phyloP scores from a whole-genome alignment of 2,888 invertebrate species.

The Troides aeacus region DNA sequence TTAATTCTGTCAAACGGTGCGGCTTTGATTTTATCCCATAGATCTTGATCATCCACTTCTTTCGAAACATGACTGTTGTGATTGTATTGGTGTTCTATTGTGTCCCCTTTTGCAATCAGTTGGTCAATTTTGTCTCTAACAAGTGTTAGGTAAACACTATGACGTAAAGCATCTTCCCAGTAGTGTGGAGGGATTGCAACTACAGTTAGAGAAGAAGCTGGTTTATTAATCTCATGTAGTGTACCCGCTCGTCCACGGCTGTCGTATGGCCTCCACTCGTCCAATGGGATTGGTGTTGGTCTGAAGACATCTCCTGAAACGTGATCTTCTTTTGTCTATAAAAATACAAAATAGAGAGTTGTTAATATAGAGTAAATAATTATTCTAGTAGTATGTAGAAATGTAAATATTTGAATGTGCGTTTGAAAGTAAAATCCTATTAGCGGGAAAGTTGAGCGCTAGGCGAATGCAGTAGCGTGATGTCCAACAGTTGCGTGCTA shows the following conservation, averaged over 20 bases:
- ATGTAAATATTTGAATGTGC: constrained; percentile 60
- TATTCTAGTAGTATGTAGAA: constrained; percentile 34
- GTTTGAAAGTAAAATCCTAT: constrained; percentile 76
- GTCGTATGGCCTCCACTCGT: constrained; percentile 54
- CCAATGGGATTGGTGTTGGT: constrained; percentile 69
- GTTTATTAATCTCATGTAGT: constrained; percentile 51
- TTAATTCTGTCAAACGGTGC: constrained; percentile 67
- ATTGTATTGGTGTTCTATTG: constrained; percentile 49
- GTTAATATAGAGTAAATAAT: not conserved
- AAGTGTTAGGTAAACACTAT: constrained; percentile 83
- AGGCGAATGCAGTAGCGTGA: constrained; percentile 57
- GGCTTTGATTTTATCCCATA: constrained; percentile 73
- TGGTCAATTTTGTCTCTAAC: constrained; percentile 78
- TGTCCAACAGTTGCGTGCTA: constrained; percentile 33
- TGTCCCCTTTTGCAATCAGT: constrained; percentile 63
- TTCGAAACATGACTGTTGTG: constrained; percentile 48
- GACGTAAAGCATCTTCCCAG: constrained; percentile 85
- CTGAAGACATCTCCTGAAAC: constrained; percentile 59
- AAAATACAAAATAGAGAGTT: constrained; percentile 22
- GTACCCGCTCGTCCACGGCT: constrained; percentile 47
- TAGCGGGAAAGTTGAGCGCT: constrained; percentile 67
- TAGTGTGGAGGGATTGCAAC: constrained; percentile 65
- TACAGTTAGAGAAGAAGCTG: constrained; percentile 43
- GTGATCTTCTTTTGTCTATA: constrained; percentile 58
- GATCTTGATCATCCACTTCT: constrained; percentile 66